Evolutionary conservation across 92 coral and sea anemone genomes (phyloP).

Genomic region (Porites evermanni): DNA sequence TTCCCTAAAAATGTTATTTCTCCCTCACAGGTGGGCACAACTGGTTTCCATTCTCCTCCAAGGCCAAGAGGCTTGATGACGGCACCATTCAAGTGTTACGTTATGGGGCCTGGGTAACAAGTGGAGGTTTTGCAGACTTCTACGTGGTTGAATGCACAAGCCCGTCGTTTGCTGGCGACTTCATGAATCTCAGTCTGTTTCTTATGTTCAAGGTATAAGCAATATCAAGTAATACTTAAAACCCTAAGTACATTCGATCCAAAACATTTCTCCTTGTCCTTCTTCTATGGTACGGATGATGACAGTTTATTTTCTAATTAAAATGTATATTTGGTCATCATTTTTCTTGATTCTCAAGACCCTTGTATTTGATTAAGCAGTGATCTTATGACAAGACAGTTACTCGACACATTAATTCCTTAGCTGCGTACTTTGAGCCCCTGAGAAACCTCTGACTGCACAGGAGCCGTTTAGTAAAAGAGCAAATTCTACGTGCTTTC

Average conservation of each 20-base stretch:
- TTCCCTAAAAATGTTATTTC: neutral
- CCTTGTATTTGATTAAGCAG: too few relatives aligned
- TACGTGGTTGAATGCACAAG: slow-evolving; percentile 74
- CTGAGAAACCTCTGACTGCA: too few relatives aligned
- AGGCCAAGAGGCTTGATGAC: slow-evolving; percentile 61
- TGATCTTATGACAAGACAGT: too few relatives aligned
- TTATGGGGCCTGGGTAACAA: slow-evolving; percentile 77
- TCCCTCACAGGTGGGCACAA: slow-evolving; percentile 62
- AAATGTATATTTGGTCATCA: too few relatives aligned
- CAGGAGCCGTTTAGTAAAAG: too few relatives aligned
- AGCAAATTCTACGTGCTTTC: too few relatives aligned
- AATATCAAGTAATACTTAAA: neutral
- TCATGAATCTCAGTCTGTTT: slow-evolving; percentile 56
- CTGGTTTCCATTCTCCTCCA: slow-evolving; percentile 75
- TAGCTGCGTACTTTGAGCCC: too few relatives aligned
- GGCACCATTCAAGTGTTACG: slow-evolving; percentile 66
- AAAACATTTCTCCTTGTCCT: too few relatives aligned
- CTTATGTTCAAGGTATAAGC: slow-evolving; percentile 53
- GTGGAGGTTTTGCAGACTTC: slow-evolving; percentile 77
- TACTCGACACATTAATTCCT: too few relatives aligned
- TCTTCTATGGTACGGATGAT: too few relatives aligned
- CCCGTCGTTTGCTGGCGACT: slow-evolving; percentile 64
- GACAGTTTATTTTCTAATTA: too few relatives aligned
- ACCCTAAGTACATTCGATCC: neutral
- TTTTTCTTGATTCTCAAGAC: too few relatives aligned